Evolutionary conservation across 35 echinoderm and acorn worm species (phyloP).

Genomic region (Chiridota heheva): DNA sequence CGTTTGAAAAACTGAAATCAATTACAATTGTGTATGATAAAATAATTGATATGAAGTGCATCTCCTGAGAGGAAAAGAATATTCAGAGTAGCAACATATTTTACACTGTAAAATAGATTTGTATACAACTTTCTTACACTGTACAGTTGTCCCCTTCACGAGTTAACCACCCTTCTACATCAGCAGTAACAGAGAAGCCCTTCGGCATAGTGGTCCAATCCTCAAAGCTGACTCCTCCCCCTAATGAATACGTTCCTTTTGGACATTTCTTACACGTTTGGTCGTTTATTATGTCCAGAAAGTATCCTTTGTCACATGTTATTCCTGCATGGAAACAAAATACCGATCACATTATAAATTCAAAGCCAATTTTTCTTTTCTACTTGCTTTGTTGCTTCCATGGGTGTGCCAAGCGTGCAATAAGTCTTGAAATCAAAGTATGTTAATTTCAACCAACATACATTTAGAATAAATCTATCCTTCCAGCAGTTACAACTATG

Average conservation of each 20-base stretch:
- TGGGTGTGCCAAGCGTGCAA: too few relatives aligned
- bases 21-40: not conserved
- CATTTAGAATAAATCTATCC: too few relatives aligned
- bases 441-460: too few relatives aligned
- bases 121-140: conserved; percentile 26
- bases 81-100: not conserved
- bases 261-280: conserved; percentile 63
- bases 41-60: not conserved
- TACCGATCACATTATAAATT: too few relatives aligned
- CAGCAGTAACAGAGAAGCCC: conserved; percentile 51
- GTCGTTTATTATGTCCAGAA: conserved; percentile 60
- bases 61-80: not conserved
- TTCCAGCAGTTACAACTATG: too few relatives aligned
- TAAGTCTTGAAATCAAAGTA: too few relatives aligned
- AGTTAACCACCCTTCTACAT: not conserved
- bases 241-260: conserved; percentile 73
- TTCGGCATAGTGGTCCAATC: conserved; percentile 76
- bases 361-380: too few relatives aligned
- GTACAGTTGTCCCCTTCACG: conserved; percentile 22
- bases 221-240: conserved; percentile 78
- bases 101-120: not conserved
- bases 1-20: not conserved
- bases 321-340: conserved; percentile 47
- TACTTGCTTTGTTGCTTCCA: too few relatives aligned
- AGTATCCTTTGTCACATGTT: conserved; percentile 83